A percentile compares a stretch with the other conserved stretches of the same genome.
These are phyloP conservation scores for Glaucopsyche alexis DNA, from an alignment of 2,888 invertebrate species.

Conservation along the genomic window DNA sequence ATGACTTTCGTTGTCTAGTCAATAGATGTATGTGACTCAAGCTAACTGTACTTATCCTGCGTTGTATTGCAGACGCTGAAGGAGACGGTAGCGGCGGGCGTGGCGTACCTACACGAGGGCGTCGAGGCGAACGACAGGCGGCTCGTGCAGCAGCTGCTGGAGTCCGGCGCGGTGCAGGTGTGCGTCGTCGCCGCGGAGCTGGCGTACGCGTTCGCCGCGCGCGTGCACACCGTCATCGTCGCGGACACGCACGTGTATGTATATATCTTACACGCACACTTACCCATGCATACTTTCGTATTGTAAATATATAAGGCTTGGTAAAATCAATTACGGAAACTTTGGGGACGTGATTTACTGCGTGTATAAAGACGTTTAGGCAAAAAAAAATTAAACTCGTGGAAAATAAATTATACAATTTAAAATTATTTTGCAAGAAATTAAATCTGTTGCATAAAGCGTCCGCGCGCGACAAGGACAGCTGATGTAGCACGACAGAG, in stretches of 20 bases:
- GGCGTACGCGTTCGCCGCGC: constrained; percentile 93
- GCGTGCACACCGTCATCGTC: constrained; percentile 96
- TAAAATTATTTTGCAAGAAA: no score
- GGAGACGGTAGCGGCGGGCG: constrained; percentile 96
- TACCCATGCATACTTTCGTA: background rate
- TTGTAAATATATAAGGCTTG: no score
- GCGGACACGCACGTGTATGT: constrained; percentile 93
- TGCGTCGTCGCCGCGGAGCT: constrained; percentile 96
- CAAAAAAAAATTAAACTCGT: no score
- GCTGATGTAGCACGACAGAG: no score
- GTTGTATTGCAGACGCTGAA: constrained; percentile 83
- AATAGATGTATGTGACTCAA: no score
- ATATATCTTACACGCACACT: background rate
- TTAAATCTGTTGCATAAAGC: no score
- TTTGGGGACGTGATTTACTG: no score
- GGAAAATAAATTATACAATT: no score
- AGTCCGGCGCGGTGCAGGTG: constrained; percentile 92
- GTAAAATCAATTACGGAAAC: no score
- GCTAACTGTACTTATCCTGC: background rate
- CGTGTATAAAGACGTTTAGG: no score
- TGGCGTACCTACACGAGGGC: constrained; percentile 98
- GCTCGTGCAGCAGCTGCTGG: constrained; percentile 95
- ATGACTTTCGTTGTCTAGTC: no score
- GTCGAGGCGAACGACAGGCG: constrained; percentile 90
- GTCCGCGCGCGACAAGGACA: no score